Evolutionary conservation across 2,113 vertebrate genomes (phyloP), one percentile per base, ranked within the genome.

Genomic region (Alouatta palliata): DNA sequence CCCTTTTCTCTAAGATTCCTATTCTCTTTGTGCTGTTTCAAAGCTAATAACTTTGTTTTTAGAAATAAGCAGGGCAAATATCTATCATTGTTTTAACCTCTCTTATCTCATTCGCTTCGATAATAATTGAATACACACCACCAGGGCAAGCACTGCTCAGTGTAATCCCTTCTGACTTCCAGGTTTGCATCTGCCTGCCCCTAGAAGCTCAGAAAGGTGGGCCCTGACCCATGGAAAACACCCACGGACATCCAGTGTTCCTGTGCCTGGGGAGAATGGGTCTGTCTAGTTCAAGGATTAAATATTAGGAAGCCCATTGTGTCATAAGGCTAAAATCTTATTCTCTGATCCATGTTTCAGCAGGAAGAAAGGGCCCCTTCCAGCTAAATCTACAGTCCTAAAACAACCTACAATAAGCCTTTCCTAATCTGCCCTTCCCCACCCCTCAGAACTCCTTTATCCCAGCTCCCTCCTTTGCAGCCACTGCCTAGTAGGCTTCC

Each of bases 171-270:
- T 6, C 71, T 12, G 66, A 81, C n/a, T 25, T 66, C 66, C 21
- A 3, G 37, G 12, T 47, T 1, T 61, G 56, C 21, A n/a, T 12
- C 27, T 49, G 13, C 37, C 45, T 13, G 13, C n/a, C 58, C 80
- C 17, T 35, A 32, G 30, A 40, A 52, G 70, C 32, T 66, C 12
- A 91, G 81, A 73, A 37, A 71, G 73, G 76, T 3, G 40, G 25
- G 58, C 17, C 5, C 30, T 35, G 27, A 35, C 11, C 73, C 73
- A 2, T 0, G 12, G 27, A 6, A 30, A 81, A 79, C 43, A 27
- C 32, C 35, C n/a, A 2, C 1, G 8, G 30, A 54, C 21, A 0
- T 13, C 30, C 32, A 3, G 5, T 0, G 40, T 64, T 68, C 30
- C 96, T 10, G 27, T 2, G 43, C 27, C 37, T 27, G 8, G 71